phyloP scores from a whole-genome alignment of 2,797 vertebrate genomes.

The Champsocephalus gunnari region DNA sequence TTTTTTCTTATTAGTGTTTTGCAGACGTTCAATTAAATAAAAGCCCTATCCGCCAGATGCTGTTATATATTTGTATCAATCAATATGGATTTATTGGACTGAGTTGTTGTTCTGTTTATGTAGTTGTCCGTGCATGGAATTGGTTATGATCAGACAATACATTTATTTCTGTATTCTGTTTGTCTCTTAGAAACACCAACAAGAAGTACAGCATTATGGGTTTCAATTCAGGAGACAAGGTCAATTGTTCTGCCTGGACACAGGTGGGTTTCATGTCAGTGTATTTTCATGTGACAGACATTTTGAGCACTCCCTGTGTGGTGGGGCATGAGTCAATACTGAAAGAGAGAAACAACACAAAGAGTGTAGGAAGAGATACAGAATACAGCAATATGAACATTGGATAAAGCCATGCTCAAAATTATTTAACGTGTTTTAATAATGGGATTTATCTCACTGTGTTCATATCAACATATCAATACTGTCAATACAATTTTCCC shows the following conservation, averaged over 20 bases:
- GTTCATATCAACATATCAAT: too few relatives aligned
- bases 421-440: too few relatives aligned
- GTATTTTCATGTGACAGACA: neutral
- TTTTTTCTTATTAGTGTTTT: neutral
- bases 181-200: constrained; percentile 85
- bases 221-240: constrained; percentile 92
- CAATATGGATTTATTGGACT: neutral
- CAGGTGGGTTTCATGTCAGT: constrained; percentile 83
- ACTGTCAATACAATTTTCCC: too few relatives aligned
- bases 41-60: too few relatives aligned
- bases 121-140: neutral
- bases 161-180: too few relatives aligned
- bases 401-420: too few relatives aligned
- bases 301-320: neutral
- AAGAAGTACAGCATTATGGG: constrained; percentile 96
- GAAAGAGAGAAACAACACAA: neutral
- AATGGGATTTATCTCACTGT: too few relatives aligned
- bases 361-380: neutral
- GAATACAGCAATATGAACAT: neutral
- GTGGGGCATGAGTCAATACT: neutral
- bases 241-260: constrained; percentile 92
- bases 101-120: neutral
- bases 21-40: neutral
- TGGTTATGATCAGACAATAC: neutral
- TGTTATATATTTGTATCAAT: neutral